Conservation (phyloP, 35 echinoderm and acorn worm species). For the Patiria miniata region DNA sequence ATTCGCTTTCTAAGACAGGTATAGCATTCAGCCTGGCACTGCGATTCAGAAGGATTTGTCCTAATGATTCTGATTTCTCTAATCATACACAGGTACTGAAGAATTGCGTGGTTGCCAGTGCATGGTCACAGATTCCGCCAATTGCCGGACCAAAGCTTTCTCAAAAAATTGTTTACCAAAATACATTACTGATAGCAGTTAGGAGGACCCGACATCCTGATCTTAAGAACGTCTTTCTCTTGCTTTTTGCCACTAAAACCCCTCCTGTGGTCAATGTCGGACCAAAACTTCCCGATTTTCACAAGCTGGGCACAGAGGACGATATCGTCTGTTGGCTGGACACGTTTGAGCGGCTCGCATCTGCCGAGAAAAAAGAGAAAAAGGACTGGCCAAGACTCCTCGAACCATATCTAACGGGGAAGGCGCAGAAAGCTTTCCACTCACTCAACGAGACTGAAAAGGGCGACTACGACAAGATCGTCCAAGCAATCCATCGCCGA, state of each 20-base stretch:
- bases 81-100: too few relatives aligned
- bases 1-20: too few relatives aligned
- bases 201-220: too few relatives aligned
- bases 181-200: too few relatives aligned
- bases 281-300: not conserved
- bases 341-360: conserved; percentile 38
- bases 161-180: too few relatives aligned
- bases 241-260: not conserved
- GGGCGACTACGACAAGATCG: conserved; percentile 21
- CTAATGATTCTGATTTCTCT: too few relatives aligned
- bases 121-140: too few relatives aligned
- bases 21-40: too few relatives aligned
- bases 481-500: not conserved
- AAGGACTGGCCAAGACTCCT: not conserved
- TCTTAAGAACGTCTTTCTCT: too few relatives aligned
- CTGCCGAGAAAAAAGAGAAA: not conserved
- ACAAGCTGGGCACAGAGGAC: conserved; percentile 5
- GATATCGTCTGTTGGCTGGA: conserved; percentile 30
- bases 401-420: conserved; percentile 49
- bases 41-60: too few relatives aligned
- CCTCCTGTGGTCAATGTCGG: not conserved
- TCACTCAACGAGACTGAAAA: conserved; percentile 18
- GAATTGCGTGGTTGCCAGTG: too few relatives aligned
- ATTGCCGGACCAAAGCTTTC: too few relatives aligned
- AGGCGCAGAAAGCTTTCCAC: conserved; percentile 48